Evolutionary conservation across 1,140 invertebrate species (phyloP), one percentile per base, ranked within the genome.

Genomic region (Bilobella aurantiaca): DNA sequence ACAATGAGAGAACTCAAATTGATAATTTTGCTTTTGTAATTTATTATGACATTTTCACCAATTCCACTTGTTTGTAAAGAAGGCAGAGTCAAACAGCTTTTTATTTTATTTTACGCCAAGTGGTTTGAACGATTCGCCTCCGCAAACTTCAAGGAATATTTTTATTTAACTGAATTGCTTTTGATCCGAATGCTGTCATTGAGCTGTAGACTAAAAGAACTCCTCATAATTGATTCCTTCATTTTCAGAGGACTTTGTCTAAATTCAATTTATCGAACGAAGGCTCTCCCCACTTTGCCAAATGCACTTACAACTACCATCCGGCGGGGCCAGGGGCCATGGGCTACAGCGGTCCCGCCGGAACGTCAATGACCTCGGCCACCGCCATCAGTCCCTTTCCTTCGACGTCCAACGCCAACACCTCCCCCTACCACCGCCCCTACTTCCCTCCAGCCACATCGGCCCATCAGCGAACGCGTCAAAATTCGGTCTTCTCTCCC

Each of bases 401-500:
- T 59, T 42, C 23, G 64, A 30, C 78, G 85, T 84, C 82, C 84
- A 37, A 3, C 68, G 32, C 69, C 37, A 25, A n/a, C 3, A 16
- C 16, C 23, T 8, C 12, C 18, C 53, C 27, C 53, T 57, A 42
- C 37, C 37, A 42, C 37, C 37, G n/a, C 37, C 37, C 5, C 49
- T 59, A 16, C 58, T 59, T 28, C 23, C 49, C 5, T 16, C 49
- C 49, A 12, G 23, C 23, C 32, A 18, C 58, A 32, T 59, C 74
- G 83, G 25, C 83, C 81, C 49, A 53, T 5, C 8, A 53, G 21
- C 12, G 49, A 23, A 5, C 14, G 0, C 76, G 86, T 1, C 85
- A 90, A 76, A 91, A 91, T 77, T 91, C 89, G 1, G 89, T 91
- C 3, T 91, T 92, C 76, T 87, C 90, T 0, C 87, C 87, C 8